Conservation (phyloP, 2,113 vertebrate genomes). For the Pampusana beccarii region DNA sequence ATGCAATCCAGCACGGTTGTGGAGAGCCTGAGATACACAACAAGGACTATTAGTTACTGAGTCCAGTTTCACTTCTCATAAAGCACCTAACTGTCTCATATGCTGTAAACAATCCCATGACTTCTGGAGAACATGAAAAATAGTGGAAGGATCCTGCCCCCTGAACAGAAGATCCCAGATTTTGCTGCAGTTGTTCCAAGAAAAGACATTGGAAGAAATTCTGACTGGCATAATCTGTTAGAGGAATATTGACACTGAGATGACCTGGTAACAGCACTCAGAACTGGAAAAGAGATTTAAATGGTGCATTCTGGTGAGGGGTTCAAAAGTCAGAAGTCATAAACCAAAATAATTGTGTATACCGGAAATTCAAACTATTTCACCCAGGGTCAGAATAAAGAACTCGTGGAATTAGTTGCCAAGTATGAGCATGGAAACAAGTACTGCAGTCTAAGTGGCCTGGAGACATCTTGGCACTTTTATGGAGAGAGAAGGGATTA, state of each 20-base stretch:
- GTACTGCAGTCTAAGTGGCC: conserved; percentile 27
- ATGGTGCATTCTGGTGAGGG: conserved; percentile 16
- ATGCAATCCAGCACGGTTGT: neutral
- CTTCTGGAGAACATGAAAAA: neutral
- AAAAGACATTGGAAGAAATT: neutral
- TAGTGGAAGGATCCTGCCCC: neutral
- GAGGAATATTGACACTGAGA: neutral
- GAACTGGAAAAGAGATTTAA: conserved; percentile 49
- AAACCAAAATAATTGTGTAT: conserved; percentile 48
- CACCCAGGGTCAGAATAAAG: conserved; percentile 25
- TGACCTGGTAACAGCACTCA: neutral
- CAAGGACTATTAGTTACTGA: neutral
- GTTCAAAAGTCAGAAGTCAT: conserved; percentile 56
- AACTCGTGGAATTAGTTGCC: conserved; percentile 35
- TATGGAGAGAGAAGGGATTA: conserved; percentile 63
- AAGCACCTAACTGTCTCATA: neutral
- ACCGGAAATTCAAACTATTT: conserved; percentile 51
- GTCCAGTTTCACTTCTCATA: neutral
- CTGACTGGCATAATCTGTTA: neutral
- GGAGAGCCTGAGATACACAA: neutral
- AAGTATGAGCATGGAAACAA: conserved; percentile 39
- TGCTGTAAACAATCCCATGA: neutral
- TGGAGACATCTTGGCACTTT: conserved; percentile 65
- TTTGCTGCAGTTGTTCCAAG: neutral
- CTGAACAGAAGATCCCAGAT: neutral